Evolutionary conservation across 1,140 invertebrate species (phyloP).

Genomic region (Leptonema lineaticorne): DNA sequence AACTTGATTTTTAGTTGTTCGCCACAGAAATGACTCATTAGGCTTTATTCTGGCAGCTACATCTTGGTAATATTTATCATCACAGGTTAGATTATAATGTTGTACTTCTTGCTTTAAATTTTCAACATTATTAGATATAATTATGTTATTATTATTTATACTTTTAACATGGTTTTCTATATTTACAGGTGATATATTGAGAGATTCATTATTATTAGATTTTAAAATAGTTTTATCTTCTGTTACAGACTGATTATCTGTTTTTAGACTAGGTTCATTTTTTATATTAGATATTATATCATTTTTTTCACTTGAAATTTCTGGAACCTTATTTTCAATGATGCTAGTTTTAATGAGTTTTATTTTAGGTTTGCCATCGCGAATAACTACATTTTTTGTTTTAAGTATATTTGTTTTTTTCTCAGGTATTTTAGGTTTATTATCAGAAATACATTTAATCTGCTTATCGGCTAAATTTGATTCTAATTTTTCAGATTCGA

Average conservation of each 20-base stretch:
- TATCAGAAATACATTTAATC: slow-evolving; percentile 50
- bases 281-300: not conserved
- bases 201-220: not conserved
- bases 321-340: not conserved
- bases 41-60: slow-evolving; percentile 50
- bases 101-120: not conserved
- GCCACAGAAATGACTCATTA: slow-evolving; percentile 56
- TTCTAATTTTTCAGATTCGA: slow-evolving; percentile 32
- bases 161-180: not conserved
- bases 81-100: not conserved
- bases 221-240: too few species aligned
- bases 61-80: slow-evolving; percentile 45
- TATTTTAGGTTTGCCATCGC: slow-evolving; percentile 54
- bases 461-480: slow-evolving; percentile 51
- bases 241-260: too few species aligned
- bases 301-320: not conserved
- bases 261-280: too few species aligned
- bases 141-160: not conserved
- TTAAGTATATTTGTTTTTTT: slow-evolving; percentile 53
- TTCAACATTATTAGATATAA: not conserved
- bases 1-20: slow-evolving; percentile 28
- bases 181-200: not conserved
- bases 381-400: slow-evolving; percentile 54
- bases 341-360: slow-evolving; percentile 47
- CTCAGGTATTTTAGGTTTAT: slow-evolving; percentile 56